Conservation (phyloP, 2,113 vertebrate species). For the Chamaea fasciata region DNA sequence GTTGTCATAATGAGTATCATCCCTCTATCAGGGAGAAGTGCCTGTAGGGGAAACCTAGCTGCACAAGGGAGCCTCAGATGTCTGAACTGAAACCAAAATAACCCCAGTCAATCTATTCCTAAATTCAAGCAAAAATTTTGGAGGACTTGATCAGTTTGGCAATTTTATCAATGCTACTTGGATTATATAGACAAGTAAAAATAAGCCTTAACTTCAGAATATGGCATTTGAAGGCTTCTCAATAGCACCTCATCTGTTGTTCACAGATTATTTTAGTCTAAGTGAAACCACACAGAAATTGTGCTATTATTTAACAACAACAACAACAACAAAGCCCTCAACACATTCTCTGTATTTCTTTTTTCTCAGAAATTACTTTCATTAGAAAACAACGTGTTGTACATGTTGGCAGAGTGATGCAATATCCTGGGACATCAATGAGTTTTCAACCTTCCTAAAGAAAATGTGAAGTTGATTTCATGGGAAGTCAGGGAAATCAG, state of each 20-base stretch:
- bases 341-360: neutral
- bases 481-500: neutral
- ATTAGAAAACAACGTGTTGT: neutral
- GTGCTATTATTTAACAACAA: neutral
- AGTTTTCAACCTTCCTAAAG: neutral
- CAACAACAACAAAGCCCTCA: neutral
- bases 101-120: neutral
- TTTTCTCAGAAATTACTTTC: neutral
- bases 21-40: neutral
- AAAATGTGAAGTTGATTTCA: neutral
- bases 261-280: neutral
- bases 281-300: neutral
- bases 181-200: neutral
- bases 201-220: neutral
- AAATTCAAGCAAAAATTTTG: neutral
- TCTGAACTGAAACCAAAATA: neutral
- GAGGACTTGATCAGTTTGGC: neutral
- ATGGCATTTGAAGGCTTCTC: neutral
- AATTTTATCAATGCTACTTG: neutral
- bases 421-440: neutral
- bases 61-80: neutral
- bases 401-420: neutral
- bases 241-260: neutral
- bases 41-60: neutral
- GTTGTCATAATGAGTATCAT: neutral